A percentile compares a stretch with the other conserved stretches of the same genome.
Conservation (phyloP, 1,140 invertebrate genomes). For the Drosophila littoralis region DNA sequence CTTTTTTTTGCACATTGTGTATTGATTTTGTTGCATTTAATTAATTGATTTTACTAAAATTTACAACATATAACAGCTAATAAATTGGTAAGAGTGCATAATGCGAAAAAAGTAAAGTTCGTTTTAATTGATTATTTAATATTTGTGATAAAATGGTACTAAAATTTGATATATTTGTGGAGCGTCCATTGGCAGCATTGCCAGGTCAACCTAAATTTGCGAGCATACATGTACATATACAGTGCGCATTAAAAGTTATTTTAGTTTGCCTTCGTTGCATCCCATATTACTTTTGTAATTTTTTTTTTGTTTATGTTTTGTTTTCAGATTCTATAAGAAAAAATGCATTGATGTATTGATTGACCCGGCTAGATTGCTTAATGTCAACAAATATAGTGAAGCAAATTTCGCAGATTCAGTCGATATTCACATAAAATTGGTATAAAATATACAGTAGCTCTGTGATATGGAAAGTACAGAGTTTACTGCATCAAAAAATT, state of each 20-base stretch:
- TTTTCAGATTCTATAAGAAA: conserved; percentile 12
- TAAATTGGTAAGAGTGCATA: conserved; percentile 23
- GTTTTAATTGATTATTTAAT: background rate
- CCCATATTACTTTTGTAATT: background rate
- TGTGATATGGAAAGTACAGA: conserved; percentile 55
- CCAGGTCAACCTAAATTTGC: conserved; percentile 52
- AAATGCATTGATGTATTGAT: conserved; percentile 22
- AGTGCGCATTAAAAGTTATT: conserved; percentile 29
- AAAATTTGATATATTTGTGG: conserved; percentile 29
- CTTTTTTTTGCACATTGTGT: conserved; percentile 53
- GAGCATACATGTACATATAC: conserved; percentile 40
- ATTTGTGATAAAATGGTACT: conserved; percentile 5
- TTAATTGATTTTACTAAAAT: conserved; percentile 16
- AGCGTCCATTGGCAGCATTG: conserved; percentile 66
- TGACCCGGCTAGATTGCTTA: background rate
- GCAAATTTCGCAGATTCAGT: background rate
- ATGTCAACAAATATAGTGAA: conserved; percentile 17
- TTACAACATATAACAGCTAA: background rate
- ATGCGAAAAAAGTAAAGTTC: background rate
- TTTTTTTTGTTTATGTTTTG: conserved; percentile 3
- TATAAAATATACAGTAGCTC: background rate
- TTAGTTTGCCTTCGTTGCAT: background rate
- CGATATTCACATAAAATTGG: conserved; percentile 4
- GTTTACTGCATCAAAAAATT: conserved; percentile 13
- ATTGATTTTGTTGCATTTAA: conserved; percentile 8